Base-by-base conservation (phyloP, 2,888 invertebrate genomes). In the Volucella zonaria region DNA sequence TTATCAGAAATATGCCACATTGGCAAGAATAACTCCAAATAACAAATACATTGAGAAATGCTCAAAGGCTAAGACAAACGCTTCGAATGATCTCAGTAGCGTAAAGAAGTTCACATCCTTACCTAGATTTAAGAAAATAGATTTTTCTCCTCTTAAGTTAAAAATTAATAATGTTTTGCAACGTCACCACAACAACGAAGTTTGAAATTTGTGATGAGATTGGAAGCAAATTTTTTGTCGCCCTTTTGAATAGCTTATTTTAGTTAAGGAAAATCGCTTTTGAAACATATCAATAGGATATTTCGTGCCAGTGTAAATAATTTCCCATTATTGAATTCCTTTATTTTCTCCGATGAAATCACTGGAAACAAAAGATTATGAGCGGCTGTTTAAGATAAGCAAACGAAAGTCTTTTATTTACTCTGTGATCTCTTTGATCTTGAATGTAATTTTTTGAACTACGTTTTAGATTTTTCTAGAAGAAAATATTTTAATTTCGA, bases 81-180 rank as follows among this genome's bases (percentile, higher is more conserved):
- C 71, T 9, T 47, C 61, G 74, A 88, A 66, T 59, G 88, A 87
- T 61, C 71, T 87, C n/a, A 87, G 87, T 62, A 87, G 88, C 62
- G 87, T 88, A 0, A 91, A 90, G 71, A 92, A 92, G 76, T 92
- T 92, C 78, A 89, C 91, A n/a, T 91, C 92, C 23, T 78, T 92
- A 80, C 92, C 92, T 49, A 89, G 92, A 23, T 92, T 92, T 73
- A 91, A 91, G 77, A 92, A 91, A 87, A 90, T 92, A 23, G 92
- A 92, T 87, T 92, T 92, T 75, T 92, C 92, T 8, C 92, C 92
- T 1, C 86, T 92, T 3, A 91, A 90, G 78, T 59, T 90, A 54
- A 90, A 89, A 67, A 89, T 92, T 2, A 91, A 90, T 61, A 92
- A 90, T 87, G 92, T 92, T 11, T 82, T 92, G 40, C 92, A 92